A percentile compares a stretch with the other conserved stretches of the same genome.
Conservation (phyloP, 2,888 invertebrate species). For the Dryobotodes eremita region DNA sequence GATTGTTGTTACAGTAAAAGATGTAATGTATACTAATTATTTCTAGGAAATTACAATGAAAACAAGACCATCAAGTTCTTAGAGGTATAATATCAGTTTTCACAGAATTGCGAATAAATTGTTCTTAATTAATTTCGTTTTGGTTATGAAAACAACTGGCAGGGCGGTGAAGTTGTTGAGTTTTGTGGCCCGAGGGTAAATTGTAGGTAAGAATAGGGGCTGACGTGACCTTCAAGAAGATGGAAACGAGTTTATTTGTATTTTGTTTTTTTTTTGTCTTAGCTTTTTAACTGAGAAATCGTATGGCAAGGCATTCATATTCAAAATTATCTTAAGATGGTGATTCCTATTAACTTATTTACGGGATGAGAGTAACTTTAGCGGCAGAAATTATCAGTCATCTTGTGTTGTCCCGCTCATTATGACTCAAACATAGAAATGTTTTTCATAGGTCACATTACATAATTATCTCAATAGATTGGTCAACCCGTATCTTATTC, state of each 20-base stretch:
- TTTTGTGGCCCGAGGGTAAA: conserved; percentile 5
- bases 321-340: background rate
- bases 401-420: background rate
- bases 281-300: background rate
- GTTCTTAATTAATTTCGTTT: conserved; percentile 34
- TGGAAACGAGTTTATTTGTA: background rate
- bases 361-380: background rate
- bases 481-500: background rate
- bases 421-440: background rate
- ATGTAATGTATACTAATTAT: background rate
- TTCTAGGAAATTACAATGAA: background rate
- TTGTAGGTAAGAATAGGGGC: background rate
- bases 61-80: conserved; percentile 1
- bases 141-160: conserved; percentile 33
- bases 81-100: conserved; percentile 1
- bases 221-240: conserved; percentile 9
- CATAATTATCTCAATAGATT: background rate
- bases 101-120: conserved; percentile 19
- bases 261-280: background rate
- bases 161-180: conserved; percentile 25
- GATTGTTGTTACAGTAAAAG: background rate
- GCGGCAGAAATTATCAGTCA: no score
- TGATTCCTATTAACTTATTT: background rate
- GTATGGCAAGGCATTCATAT: background rate
- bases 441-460: background rate